Conservation (phyloP, 2,113 vertebrate genomes). For the Sturnira hondurensis region DNA sequence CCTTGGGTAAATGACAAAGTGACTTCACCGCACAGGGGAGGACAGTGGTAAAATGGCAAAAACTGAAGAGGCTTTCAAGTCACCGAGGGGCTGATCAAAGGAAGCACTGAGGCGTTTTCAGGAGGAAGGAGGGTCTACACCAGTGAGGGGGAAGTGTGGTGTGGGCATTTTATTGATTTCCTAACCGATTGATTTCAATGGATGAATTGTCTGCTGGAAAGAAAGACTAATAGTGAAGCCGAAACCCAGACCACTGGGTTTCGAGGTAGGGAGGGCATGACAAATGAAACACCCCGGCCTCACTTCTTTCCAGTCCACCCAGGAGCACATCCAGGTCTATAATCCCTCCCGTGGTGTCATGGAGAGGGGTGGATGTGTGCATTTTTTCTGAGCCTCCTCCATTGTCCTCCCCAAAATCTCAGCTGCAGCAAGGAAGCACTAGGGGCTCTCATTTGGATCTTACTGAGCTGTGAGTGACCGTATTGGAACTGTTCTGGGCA, state of each 20-base stretch:
- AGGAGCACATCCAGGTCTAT: not conserved
- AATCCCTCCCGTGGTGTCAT: not conserved
- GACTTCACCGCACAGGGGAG: not conserved
- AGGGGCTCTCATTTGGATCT: not conserved
- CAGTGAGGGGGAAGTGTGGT: slow-evolving; percentile 68
- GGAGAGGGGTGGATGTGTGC: not conserved
- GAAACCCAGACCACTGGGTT: not conserved
- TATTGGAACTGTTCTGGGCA: not conserved
- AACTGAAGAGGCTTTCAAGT: slow-evolving; percentile 34
- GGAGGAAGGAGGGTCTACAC: slow-evolving; percentile 55
- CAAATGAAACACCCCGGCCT: not conserved
- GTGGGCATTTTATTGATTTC: slow-evolving; percentile 81
- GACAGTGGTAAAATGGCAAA: slow-evolving; percentile 1
- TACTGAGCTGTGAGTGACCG: not conserved
- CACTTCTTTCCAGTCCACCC: not conserved
- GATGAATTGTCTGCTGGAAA: slow-evolving; percentile 73
- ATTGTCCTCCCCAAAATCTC: not conserved
- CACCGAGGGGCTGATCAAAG: not conserved
- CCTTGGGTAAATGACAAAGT: not conserved
- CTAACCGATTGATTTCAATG: slow-evolving; percentile 77
- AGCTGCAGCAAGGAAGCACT: not conserved
- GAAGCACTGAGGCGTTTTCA: slow-evolving; percentile 43
- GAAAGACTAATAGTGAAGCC: slow-evolving; percentile 60
- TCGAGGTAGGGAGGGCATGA: slow-evolving; percentile 42
- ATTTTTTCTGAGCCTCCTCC: not conserved